Percentiles rank a stretch among this genome's conserved stretches.
Conservation (phyloP, 2,888 invertebrate genomes). For the Morpho deidamia region DNA sequence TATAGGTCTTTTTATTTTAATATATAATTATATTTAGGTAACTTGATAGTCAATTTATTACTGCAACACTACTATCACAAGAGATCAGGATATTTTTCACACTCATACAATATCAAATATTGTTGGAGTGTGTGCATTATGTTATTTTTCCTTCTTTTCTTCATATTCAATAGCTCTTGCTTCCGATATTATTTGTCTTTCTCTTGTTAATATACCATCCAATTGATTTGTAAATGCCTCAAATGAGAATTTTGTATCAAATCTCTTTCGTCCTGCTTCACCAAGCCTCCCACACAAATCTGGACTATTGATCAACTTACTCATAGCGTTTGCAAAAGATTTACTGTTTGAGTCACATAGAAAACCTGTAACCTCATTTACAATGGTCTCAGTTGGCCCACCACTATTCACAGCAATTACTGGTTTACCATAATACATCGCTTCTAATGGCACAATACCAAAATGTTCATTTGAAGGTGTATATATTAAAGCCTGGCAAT, state of each 20-base stretch:
- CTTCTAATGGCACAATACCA: constrained; percentile 99
- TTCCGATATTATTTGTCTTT: constrained; percentile 63
- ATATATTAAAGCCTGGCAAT: constrained; percentile 90
- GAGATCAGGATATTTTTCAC: constrained; percentile 29
- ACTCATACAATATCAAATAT: constrained; percentile 73
- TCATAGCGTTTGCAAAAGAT: constrained; percentile 88
- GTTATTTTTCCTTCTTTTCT: constrained; percentile 63
- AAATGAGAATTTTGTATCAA: constrained; percentile 90
- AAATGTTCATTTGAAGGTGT: constrained; percentile 99
- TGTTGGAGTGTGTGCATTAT: constrained; percentile 57
- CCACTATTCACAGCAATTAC: constrained; percentile 97
- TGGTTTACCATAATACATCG: constrained; percentile 95
- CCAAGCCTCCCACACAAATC: constrained; percentile 84
- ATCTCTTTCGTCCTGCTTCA: constrained; percentile 84
- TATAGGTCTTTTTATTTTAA: too few relatives aligned
- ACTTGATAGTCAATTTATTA: neutral
- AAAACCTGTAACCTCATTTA: constrained; percentile 88
- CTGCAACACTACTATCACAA: neutral
- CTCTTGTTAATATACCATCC: constrained; percentile 72
- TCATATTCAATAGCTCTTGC: constrained; percentile 60
- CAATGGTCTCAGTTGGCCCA: constrained; percentile 96
- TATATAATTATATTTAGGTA: too few relatives aligned
- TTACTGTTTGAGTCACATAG: constrained; percentile 84
- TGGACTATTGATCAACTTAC: constrained; percentile 80
- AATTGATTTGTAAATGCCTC: constrained; percentile 86